Conservation (phyloP, 1,140 invertebrate species). For the Neuroterus valhalla region DNA sequence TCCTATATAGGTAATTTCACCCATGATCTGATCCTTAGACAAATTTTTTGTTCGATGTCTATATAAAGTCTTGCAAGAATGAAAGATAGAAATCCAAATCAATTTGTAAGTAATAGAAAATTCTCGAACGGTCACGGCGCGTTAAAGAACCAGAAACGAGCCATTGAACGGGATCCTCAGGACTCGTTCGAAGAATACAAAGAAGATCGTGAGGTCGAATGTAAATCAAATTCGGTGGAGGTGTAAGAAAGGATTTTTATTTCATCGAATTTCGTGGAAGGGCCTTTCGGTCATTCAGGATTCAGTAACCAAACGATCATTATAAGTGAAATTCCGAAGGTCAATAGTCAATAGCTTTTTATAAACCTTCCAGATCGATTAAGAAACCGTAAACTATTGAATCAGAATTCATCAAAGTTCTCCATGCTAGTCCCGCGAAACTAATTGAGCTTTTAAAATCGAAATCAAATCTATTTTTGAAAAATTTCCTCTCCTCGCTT, state of each 20-base stretch:
- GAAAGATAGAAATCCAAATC: conserved; percentile 39
- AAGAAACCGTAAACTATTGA: neutral
- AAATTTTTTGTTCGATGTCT: neutral
- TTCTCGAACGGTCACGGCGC: conserved; percentile 39
- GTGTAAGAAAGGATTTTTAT: conserved; percentile 19
- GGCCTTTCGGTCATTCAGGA: neutral
- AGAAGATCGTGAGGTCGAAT: conserved; percentile 30
- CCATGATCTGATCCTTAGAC: neutral
- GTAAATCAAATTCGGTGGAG: conserved; percentile 45
- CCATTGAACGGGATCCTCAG: conserved; percentile 36
- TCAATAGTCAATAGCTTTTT: neutral
- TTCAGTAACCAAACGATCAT: neutral
- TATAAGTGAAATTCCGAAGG: conserved; percentile 13
- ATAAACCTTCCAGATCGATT: conserved; percentile 1
- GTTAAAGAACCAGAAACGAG: conserved; percentile 42
- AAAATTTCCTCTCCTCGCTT: neutral
- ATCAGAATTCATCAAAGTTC: no score
- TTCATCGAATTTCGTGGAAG: conserved; percentile 3
- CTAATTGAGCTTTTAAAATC: no score
- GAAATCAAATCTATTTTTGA: neutral
- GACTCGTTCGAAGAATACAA: conserved; percentile 40
- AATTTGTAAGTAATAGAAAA: conserved; percentile 47
- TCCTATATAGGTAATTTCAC: conserved; percentile 6
- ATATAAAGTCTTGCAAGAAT: conserved; percentile 2
- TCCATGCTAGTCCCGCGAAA: no score